phyloP scores from a whole-genome alignment of 2,113 vertebrate genomes.

The Psammodynastes pulverulentus region DNA sequence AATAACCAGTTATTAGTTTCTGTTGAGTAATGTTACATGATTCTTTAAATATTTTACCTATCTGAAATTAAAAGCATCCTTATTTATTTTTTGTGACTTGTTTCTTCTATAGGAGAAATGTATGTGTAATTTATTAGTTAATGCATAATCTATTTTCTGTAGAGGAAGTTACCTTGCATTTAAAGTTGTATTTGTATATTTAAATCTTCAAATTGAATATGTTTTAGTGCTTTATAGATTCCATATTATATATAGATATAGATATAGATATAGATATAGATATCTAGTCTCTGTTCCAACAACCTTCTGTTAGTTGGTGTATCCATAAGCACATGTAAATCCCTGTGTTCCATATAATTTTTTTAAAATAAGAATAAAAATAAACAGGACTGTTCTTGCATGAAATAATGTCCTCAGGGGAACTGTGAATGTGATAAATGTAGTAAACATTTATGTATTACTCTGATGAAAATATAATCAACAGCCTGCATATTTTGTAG shows the following conservation, averaged over 20 bases:
- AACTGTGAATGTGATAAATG: slow-evolving; percentile 15
- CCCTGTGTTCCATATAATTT: not conserved
- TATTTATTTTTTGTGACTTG: no score
- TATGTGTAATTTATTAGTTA: not conserved
- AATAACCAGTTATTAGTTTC: no score
- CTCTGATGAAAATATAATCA: slow-evolving; percentile 16
- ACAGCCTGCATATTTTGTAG: not conserved
- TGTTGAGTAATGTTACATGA: not conserved
- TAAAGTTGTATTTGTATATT: not conserved
- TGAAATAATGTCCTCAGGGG: slow-evolving; percentile 20
- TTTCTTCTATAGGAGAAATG: not conserved
- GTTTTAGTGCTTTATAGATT: not conserved
- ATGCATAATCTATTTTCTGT: not conserved
- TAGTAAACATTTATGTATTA: slow-evolving; percentile 8
- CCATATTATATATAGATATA: not conserved
- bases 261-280: not conserved
- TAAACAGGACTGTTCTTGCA: slow-evolving; percentile 9
- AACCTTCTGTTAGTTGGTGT: not conserved
- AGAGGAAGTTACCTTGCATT: not conserved
- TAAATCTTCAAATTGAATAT: not conserved
- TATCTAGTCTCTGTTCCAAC: not conserved
- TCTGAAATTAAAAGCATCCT: not conserved
- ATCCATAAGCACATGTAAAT: not conserved
- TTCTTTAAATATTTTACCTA: not conserved
- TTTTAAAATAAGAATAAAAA: not conserved